These are phyloP conservation scores for Vulpes lagopus DNA, from an alignment of 2,113 vertebrate genomes.

Conservation along the genomic window DNA sequence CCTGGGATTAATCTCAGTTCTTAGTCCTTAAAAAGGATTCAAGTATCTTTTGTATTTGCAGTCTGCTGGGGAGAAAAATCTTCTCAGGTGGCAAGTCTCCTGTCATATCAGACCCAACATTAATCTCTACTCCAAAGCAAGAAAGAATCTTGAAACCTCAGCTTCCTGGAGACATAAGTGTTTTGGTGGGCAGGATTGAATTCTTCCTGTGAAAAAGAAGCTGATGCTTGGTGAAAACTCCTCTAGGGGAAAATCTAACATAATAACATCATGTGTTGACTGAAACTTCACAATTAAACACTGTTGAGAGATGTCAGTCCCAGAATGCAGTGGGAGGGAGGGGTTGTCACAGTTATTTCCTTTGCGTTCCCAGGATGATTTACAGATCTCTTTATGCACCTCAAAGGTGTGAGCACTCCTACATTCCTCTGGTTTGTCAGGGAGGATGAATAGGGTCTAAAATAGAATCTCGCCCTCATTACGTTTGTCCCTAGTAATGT, in stretches of 20 bases:
- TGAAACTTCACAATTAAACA: constrained; percentile 30
- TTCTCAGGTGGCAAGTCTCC: not conserved
- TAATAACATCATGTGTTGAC: constrained; percentile 27
- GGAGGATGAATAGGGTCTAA: constrained; percentile 20
- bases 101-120: not conserved
- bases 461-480: constrained; percentile 22
- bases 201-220: constrained; percentile 45
- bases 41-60: not conserved
- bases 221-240: constrained; percentile 4
- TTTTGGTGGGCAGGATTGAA: constrained; percentile 37
- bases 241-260: constrained; percentile 7
- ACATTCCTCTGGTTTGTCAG: not conserved
- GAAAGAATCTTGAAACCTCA: not conserved
- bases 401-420: not conserved
- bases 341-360: not conserved
- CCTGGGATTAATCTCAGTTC: not conserved
- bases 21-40: not conserved
- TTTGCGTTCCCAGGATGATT: not conserved
- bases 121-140: not conserved
- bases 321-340: not conserved
- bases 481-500: not conserved
- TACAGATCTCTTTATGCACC: not conserved
- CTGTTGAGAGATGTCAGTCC: constrained; percentile 41
- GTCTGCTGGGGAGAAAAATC: not conserved
- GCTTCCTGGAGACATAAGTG: not conserved